These are phyloP conservation scores for Eueremaeus valkanovi DNA, from an alignment of 2,888 invertebrate species.

Conservation along the genomic window DNA sequence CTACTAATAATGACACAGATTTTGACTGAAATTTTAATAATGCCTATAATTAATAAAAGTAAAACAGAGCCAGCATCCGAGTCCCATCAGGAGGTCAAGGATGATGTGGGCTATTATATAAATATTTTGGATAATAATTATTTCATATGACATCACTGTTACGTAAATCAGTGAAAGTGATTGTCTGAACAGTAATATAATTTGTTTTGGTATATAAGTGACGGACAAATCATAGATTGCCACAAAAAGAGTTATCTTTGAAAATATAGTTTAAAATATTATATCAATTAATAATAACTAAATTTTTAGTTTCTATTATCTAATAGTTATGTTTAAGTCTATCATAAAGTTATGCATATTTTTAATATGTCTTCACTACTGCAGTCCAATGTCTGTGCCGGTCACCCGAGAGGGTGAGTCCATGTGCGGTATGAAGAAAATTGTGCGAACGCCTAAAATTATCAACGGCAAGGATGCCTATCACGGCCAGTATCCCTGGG, in stretches of 20 bases:
- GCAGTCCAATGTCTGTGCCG: background rate
- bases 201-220: background rate
- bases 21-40: background rate
- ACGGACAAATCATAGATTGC: background rate
- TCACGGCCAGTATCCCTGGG: slow-evolving; percentile 38
- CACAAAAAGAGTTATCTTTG: background rate
- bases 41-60: background rate
- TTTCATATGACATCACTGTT: background rate
- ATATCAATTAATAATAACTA: background rate
- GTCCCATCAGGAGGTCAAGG: background rate
- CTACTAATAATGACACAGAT: slow-evolving; percentile 17
- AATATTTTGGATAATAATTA: background rate
- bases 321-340: background rate
- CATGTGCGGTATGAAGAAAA: slow-evolving; percentile 18
- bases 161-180: background rate
- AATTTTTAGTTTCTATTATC: background rate
- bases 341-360: background rate
- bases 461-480: slow-evolving; percentile 38
- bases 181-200: background rate
- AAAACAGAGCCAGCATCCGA: background rate
- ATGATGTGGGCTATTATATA: background rate
- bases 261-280: background rate
- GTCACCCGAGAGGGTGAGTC: background rate
- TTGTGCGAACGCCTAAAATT: slow-evolving; percentile 33
- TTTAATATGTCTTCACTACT: background rate